Percentiles rank a stretch among this genome's conserved stretches.
Evolutionary conservation across 2,113 vertebrate species (phyloP).

Genomic region (Mustelus asterias): DNA sequence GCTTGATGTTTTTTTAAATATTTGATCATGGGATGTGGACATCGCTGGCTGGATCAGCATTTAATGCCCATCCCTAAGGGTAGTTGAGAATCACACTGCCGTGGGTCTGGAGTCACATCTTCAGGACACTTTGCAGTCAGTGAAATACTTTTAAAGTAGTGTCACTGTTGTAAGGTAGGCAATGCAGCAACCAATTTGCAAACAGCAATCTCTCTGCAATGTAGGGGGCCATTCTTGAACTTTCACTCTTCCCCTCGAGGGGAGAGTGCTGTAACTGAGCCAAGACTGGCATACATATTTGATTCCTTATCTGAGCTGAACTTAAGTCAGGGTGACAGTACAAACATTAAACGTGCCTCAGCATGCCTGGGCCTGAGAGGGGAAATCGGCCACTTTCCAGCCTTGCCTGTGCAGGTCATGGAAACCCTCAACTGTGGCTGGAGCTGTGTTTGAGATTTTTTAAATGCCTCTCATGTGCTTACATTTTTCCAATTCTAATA

Average conservation of each 20-base stretch:
- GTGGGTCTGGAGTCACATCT: too few relatives aligned
- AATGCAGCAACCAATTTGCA: neutral
- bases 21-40: too few relatives aligned
- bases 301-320: neutral
- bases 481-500: neutral
- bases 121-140: neutral
- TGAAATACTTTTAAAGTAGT: neutral
- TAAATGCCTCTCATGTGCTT: neutral
- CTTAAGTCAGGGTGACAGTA: neutral
- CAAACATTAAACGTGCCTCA: neutral
- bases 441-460: neutral
- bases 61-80: too few relatives aligned
- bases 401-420: neutral
- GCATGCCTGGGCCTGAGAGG: neutral
- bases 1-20: too few relatives aligned
- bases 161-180: neutral
- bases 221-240: neutral
- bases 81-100: too few relatives aligned
- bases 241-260: neutral
- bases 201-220: neutral
- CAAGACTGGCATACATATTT: neutral
- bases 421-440: neutral
- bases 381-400: neutral
- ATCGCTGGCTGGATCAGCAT: too few relatives aligned
- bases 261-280: neutral